Evolutionary conservation across 2,797 vertebrate genomes (phyloP).

Genomic region (Pangasius krempfi): DNA sequence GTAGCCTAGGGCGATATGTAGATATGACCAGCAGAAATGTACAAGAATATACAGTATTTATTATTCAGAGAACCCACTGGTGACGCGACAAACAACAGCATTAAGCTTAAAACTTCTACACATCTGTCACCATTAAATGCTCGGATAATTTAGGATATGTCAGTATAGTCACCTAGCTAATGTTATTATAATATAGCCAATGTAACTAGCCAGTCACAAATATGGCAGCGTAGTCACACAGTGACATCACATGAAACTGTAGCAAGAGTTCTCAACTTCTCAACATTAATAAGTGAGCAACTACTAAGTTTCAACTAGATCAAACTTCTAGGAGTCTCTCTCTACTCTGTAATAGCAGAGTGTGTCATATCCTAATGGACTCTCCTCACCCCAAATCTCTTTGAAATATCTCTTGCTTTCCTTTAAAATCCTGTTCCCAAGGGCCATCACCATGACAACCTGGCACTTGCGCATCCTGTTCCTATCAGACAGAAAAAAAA

Average conservation of each 20-base stretch:
- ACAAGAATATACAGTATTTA: background rate
- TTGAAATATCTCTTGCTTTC: constrained; percentile 37
- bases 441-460: constrained; percentile 46
- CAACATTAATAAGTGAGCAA: background rate
- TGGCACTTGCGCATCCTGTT: constrained; percentile 21
- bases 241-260: background rate
- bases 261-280: background rate
- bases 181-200: background rate
- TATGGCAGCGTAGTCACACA: no score
- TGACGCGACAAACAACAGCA: background rate
- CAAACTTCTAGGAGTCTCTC: constrained; percentile 12
- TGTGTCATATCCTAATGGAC: constrained; percentile 28
- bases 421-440: constrained; percentile 39
- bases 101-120: background rate
- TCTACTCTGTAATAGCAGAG: constrained; percentile 23
- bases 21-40: background rate
- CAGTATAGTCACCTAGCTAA: background rate
- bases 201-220: background rate
- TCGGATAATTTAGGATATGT: background rate
- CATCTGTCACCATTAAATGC: background rate
- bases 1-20: background rate
- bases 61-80: background rate
- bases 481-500: constrained; percentile 19
- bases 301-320: background rate
- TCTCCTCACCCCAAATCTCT: constrained; percentile 21